Base-by-base conservation (phyloP, 2,113 vertebrate species). In the Aptenodytes forsteri region DNA sequence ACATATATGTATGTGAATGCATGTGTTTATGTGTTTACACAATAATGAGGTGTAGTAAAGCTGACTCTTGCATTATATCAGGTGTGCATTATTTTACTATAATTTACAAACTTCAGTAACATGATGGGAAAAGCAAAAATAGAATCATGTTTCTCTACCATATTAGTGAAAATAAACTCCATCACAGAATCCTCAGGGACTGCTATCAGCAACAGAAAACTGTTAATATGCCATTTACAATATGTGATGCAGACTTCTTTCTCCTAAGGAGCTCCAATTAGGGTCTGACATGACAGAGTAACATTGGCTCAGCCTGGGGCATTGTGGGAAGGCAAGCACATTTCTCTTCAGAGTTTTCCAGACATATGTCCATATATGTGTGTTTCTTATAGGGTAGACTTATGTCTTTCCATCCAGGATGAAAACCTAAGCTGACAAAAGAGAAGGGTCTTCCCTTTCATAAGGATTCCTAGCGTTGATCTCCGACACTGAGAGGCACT, bases 401-500 rank as follows among this genome's bases (percentile, higher is more conserved):
- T 70, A 17, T 16, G 14, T 6, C 7, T 71, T 76, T 76, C 30
- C 10, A 25, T 52, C 8, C 26, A 84, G 22, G 9, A 9, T 3
- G 3, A 38, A 78, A 78, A 66, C 7, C 10, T 61, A 42, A 38
- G 21, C 14, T 49, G 32, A 56, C 4, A 49, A 42, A 70, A 69
- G 23, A n/a, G 21, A 77, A 87, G 6, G 10, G 15, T 67, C 17
- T 46, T 62, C 27, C 27, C 9, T 46, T 55, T 83, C 55, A 6
- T 11, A 56, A 49, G 16, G 5, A 30, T 12, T 67, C 36, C 12
- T 73, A 27, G 34, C 2, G 1, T 4, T 73, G 32, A 46, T 4
- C 7, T 52, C 27, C 0, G 0, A 30, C 19, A 55, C n/a, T 2
- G 5, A 49, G 34, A 46, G 6, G 10, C 9, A 30, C 47, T 42